Conservation (phyloP, 2,113 vertebrate genomes). For the Larimichthys polyactis region DNA sequence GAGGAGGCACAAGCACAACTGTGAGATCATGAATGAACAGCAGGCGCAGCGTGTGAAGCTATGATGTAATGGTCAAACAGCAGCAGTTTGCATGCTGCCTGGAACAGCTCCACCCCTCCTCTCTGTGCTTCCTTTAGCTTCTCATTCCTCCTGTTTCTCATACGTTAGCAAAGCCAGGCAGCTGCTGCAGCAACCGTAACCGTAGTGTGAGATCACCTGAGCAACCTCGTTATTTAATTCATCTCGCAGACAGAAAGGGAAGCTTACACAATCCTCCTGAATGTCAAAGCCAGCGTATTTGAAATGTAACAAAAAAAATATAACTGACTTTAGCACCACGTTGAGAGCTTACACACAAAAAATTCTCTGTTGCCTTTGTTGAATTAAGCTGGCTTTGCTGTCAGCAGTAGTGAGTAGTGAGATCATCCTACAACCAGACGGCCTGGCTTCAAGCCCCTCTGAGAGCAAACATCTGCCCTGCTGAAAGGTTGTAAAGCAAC, state of each 20-base stretch:
- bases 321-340: constrained; percentile 5
- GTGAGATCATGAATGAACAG: constrained; percentile 79
- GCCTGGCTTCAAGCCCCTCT: constrained; percentile 52
- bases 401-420: constrained; percentile 66
- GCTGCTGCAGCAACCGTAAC: constrained; percentile 56
- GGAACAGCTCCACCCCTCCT: constrained; percentile 73
- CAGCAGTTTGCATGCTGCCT: constrained; percentile 73
- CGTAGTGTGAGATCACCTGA: constrained; percentile 49
- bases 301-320: constrained; percentile 17
- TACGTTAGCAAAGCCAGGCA: constrained; percentile 63
- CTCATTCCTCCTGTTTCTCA: constrained; percentile 64
- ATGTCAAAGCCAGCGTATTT: neutral
- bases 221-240: constrained; percentile 6
- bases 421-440: constrained; percentile 68
- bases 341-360: constrained; percentile 40
- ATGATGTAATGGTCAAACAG: constrained; percentile 84
- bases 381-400: constrained; percentile 66
- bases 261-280: neutral
- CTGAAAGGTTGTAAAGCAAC: constrained; percentile 61
- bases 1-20: constrained; percentile 55
- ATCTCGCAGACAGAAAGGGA: neutral
- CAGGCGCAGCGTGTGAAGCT: constrained; percentile 77
- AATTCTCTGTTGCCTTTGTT: constrained; percentile 50
- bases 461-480: constrained; percentile 69
- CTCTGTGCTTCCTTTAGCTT: constrained; percentile 62